Evolutionary conservation across 2,797 vertebrate species (phyloP).

Genomic region (Lates japonicus): DNA sequence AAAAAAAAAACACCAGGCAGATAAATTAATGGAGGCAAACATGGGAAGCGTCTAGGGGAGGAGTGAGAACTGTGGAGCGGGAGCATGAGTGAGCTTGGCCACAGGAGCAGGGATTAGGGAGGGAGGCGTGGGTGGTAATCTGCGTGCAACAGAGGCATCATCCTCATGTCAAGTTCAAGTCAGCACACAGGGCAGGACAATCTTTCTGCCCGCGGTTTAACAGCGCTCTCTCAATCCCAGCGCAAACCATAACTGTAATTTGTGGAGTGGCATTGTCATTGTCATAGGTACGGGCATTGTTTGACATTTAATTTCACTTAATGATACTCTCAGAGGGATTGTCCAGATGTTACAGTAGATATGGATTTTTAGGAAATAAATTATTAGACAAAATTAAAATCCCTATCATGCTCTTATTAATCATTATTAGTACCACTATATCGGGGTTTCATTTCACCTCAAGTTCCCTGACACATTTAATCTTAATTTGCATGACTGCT

Average conservation of each 20-base stretch:
- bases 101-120: slow-evolving; percentile 78
- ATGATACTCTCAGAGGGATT: slow-evolving; percentile 11
- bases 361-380: slow-evolving; percentile 20
- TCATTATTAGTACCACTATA: neutral
- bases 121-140: slow-evolving; percentile 85
- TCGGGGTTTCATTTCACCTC: neutral
- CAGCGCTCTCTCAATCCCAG: slow-evolving; percentile 46
- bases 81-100: slow-evolving; percentile 69
- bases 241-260: slow-evolving; percentile 50
- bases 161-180: slow-evolving; percentile 83
- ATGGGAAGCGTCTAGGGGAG: slow-evolving; percentile 63
- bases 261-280: slow-evolving; percentile 17
- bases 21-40: slow-evolving; percentile 69
- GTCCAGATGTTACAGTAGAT: slow-evolving; percentile 6
- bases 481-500: neutral
- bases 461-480: neutral
- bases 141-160: slow-evolving; percentile 83
- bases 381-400: neutral
- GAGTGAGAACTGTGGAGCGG: slow-evolving; percentile 58
- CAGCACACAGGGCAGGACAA: slow-evolving; percentile 71
- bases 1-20: slow-evolving; percentile 41
- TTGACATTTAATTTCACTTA: slow-evolving; percentile 22
- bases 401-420: neutral
- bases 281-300: neutral
- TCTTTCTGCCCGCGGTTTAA: slow-evolving; percentile 65